A percentile compares a stretch with the other conserved stretches of the same genome.
Conservation (phyloP, 2,888 invertebrate species). For the Eilema sororculum region DNA sequence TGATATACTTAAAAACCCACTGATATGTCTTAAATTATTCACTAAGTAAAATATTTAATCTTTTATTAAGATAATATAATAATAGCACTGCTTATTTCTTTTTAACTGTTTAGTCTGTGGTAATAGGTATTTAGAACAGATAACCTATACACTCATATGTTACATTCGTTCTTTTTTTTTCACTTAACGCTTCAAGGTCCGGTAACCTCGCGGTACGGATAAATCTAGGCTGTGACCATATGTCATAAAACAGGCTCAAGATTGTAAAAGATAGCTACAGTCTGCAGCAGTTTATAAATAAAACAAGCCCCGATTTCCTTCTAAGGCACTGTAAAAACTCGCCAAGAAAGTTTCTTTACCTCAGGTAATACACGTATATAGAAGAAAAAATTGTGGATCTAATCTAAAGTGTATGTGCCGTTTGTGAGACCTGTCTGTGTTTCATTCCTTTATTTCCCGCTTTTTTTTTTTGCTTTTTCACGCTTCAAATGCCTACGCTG, state of each 20-base stretch:
- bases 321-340: background rate
- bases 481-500: background rate
- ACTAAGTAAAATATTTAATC: too few species aligned
- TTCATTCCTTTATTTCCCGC: background rate
- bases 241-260: background rate
- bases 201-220: background rate
- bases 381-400: background rate
- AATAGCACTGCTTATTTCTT: background rate
- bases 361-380: background rate
- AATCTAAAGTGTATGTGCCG: background rate
- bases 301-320: background rate
- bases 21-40: too few species aligned
- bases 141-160: background rate
- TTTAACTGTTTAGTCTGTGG: background rate
- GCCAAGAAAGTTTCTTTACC: slow-evolving; percentile 2
- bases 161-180: background rate
- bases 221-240: background rate
- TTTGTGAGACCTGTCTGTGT: background rate
- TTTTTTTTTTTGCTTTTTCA: background rate
- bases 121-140: background rate
- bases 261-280: background rate
- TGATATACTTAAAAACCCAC: too few species aligned
- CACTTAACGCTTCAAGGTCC: background rate
- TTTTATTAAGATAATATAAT: too few species aligned
- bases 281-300: slow-evolving; percentile 1